Evolutionary conservation across 2,113 vertebrate species (phyloP), one percentile per base, ranked within the genome.

Genomic region (Oreochromis spilurus): DNA sequence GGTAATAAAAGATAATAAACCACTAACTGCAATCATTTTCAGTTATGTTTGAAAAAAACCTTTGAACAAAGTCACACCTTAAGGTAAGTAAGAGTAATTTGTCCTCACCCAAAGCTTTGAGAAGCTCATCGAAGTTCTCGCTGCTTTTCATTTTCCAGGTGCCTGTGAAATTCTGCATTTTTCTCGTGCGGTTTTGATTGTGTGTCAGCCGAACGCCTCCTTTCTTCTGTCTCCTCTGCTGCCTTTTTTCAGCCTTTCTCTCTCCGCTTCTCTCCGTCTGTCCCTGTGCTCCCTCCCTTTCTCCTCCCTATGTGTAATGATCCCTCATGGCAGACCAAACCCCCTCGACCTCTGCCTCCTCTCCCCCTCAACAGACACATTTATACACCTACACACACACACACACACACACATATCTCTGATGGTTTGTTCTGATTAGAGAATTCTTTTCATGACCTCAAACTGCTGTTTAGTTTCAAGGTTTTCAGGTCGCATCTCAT

Each of bases 71-170:
- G 4, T 86, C 21, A 77, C 9, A 85, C 19, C 45, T 17, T 55
- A 17, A 79, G 4, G 31, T 9, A 31, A 54, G 19, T 72, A 60
- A 88, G 34, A 77, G 43, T 53, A 0, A 48, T 54, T 34, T 8
- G 21, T 89, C 17, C 96, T 96, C 95, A 98, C 98, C 98, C 87
- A 99, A 94, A 0, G 97, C 97, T 96, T 98, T 98, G 24, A 99
- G 97, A 4, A 98, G 94, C 54, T 98, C 97, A 45, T 98, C 97
- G 21, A 98, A 98, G 94, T 98, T 97, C 95, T 98, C 97, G 83
- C 97, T 98, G 97, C 96, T 97, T 86, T 89, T 95, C 97, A 98
- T 98, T 95, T 98, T 98, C 97, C 97, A 98, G 92, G 91, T 97
- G 52, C 97, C 97, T 70, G 97, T 94, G 87, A 98, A 98, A 96